Conservation (phyloP, 2,797 vertebrate genomes). For the Poecilia gillii region DNA sequence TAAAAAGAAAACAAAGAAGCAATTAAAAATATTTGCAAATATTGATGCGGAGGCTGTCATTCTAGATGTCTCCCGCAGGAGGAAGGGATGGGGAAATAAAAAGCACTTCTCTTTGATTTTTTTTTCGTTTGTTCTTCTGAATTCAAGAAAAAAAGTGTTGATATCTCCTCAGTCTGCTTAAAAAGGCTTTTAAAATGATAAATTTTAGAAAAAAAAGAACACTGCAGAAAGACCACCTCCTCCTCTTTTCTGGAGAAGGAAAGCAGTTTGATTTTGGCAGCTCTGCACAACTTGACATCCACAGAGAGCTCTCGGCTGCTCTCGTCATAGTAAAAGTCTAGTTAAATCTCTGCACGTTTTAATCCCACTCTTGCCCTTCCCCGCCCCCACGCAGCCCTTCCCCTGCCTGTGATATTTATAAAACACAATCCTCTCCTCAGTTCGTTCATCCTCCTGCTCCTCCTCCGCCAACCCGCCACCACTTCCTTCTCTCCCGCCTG, state of each 20-base stretch:
- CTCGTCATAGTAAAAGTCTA: slow-evolving; percentile 80
- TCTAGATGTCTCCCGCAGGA: slow-evolving; percentile 77
- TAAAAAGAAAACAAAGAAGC: slow-evolving; percentile 77
- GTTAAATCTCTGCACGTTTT: slow-evolving; percentile 78
- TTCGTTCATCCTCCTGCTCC: slow-evolving; percentile 57
- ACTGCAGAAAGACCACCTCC: slow-evolving; percentile 78
- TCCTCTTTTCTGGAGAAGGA: slow-evolving; percentile 63
- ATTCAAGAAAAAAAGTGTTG: slow-evolving; percentile 80
- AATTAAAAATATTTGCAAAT: slow-evolving; percentile 80
- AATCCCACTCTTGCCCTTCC: slow-evolving; percentile 70
- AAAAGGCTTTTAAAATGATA: slow-evolving; percentile 87
- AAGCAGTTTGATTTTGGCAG: slow-evolving; percentile 85
- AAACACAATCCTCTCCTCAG: slow-evolving; percentile 78
- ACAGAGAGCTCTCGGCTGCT: slow-evolving; percentile 77
- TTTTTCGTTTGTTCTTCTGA: slow-evolving; percentile 73
- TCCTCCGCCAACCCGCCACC: slow-evolving; percentile 32
- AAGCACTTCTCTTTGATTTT: slow-evolving; percentile 82
- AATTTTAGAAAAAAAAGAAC: slow-evolving; percentile 82
- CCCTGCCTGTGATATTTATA: slow-evolving; percentile 78
- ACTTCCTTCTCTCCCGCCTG: slow-evolving; percentile 38
- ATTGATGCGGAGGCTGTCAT: slow-evolving; percentile 81
- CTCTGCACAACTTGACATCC: slow-evolving; percentile 86
- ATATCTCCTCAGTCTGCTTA: slow-evolving; percentile 81
- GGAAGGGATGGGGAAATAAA: slow-evolving; percentile 83
- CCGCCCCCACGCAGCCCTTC: slow-evolving; percentile 35